Evolutionary conservation across 2,888 invertebrate genomes (phyloP).

Genomic region (Xylota segnis): DNA sequence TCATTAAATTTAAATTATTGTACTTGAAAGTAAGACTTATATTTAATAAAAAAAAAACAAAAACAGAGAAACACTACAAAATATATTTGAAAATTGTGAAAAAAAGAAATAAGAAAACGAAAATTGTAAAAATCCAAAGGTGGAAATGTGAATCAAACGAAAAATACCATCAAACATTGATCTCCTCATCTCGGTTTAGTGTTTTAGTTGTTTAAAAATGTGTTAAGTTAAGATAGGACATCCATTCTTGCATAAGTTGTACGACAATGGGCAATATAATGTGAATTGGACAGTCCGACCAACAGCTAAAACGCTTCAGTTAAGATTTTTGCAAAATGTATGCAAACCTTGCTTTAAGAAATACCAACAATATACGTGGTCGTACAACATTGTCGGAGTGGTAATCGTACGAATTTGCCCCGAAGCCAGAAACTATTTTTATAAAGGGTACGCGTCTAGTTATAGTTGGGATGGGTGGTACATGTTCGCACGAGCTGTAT

Average conservation of each 20-base stretch:
- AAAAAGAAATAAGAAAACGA: background rate
- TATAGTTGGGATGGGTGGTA: too few relatives aligned
- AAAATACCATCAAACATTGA: background rate
- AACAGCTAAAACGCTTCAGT: too few relatives aligned
- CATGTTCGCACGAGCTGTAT: too few relatives aligned
- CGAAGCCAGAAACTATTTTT: too few relatives aligned
- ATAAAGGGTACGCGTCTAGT: too few relatives aligned
- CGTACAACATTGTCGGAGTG: too few relatives aligned
- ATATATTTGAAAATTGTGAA: conserved; percentile 7
- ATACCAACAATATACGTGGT: too few relatives aligned
- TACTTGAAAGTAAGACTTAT: conserved; percentile 83
- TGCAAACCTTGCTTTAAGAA: too few relatives aligned
- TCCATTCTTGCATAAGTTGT: too few relatives aligned
- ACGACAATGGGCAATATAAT: too few relatives aligned
- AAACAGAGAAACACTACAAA: conserved; percentile 38
- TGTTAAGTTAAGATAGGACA: background rate
- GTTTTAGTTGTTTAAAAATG: background rate
- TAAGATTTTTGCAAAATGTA: too few relatives aligned
- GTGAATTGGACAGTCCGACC: background rate
- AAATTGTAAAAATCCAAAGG: conserved; percentile 3
- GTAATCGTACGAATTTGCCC: too few relatives aligned
- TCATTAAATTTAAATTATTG: conserved; percentile 81
- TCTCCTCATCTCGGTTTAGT: conserved; percentile 6
- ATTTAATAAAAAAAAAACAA: conserved; percentile 78
- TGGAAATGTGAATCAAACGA: background rate